Percentiles rank a stretch among this genome's conserved stretches.
These are phyloP conservation scores for Aphidius gifuensis DNA, from an alignment of 1,140 invertebrate genomes.

Conservation along the genomic window DNA sequence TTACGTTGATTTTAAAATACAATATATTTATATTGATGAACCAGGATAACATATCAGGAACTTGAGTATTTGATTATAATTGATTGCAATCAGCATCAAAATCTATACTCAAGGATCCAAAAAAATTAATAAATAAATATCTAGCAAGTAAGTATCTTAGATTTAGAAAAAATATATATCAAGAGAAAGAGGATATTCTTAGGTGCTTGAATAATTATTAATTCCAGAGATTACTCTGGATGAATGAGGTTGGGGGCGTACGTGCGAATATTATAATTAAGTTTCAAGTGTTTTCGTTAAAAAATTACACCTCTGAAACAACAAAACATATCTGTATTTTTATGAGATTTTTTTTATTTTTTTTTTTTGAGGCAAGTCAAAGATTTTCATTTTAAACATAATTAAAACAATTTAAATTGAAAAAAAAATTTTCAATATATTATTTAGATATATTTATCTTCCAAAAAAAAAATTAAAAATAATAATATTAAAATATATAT, in stretches of 20 bases:
- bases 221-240: too few relatives aligned
- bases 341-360: constrained; percentile 47
- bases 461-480: too few relatives aligned
- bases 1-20: too few relatives aligned
- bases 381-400: constrained; percentile 12
- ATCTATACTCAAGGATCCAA: constrained; percentile 14
- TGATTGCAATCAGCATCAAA: constrained; percentile 16
- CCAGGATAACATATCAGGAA: constrained; percentile 53
- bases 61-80: constrained; percentile 15
- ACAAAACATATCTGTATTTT: constrained; percentile 50
- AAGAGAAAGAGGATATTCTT: constrained; percentile 6
- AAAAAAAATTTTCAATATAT: background rate
- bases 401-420: background rate
- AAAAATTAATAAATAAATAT: constrained; percentile 16
- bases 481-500: background rate
- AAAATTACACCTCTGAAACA: background rate
- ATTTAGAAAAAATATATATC: constrained; percentile 30
- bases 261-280: constrained; percentile 22
- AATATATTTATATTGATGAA: constrained; percentile 42
- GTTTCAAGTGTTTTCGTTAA: constrained; percentile 9
- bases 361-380: background rate
- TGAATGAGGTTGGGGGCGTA: constrained; percentile 8
- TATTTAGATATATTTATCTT: constrained; percentile 1
- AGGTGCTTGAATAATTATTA: constrained; percentile 5
- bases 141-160: constrained; percentile 37